Evolutionary conservation across 2,797 vertebrate species (phyloP).

Genomic region (Chanos chanos): DNA sequence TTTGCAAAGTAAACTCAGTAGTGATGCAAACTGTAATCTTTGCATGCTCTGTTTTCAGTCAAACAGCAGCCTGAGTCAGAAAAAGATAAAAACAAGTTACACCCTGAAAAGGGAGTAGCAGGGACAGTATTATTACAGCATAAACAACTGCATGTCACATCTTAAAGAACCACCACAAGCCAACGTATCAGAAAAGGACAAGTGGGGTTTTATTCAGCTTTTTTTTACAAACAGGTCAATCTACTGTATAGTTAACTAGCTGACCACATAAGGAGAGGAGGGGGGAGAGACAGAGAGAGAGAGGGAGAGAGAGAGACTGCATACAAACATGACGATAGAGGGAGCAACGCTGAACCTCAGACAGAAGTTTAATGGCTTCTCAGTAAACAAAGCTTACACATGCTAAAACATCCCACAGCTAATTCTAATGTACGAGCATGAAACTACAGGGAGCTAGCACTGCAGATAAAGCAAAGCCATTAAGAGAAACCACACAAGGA

Average conservation of each 20-base stretch:
- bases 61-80: slow-evolving; percentile 18
- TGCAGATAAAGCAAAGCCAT: neutral
- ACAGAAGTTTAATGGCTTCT: too few relatives aligned
- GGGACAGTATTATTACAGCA: slow-evolving; percentile 27
- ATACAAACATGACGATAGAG: too few relatives aligned
- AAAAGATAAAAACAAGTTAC: neutral
- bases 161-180: too few relatives aligned
- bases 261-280: too few relatives aligned
- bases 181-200: too few relatives aligned
- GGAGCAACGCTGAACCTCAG: too few relatives aligned
- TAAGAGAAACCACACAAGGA: neutral
- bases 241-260: too few relatives aligned
- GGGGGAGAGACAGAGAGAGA: too few relatives aligned
- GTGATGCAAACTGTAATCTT: slow-evolving; percentile 57
- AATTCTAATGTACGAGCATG: neutral
- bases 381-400: neutral
- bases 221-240: neutral
- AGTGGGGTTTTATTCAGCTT: too few relatives aligned
- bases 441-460: neutral
- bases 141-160: too few relatives aligned
- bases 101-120: neutral
- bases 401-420: neutral
- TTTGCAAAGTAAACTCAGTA: slow-evolving; percentile 55
- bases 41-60: slow-evolving; percentile 40
- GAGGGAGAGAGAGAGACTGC: too few relatives aligned